Conservation (phyloP, 2,888 invertebrate genomes). For the Diogma glabrata region DNA sequence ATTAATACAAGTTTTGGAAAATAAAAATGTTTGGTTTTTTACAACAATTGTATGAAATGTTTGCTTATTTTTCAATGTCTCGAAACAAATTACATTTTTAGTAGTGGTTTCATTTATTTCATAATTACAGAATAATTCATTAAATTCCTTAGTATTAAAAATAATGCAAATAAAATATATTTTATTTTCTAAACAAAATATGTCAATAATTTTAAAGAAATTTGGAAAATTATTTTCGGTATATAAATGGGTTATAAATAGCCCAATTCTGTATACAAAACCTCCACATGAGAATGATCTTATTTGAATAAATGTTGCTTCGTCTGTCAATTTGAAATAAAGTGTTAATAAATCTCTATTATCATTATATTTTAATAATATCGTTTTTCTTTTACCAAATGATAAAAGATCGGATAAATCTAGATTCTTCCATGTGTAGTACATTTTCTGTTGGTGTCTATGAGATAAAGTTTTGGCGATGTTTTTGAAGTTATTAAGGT, state of each 20-base stretch:
- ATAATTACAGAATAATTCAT: neutral
- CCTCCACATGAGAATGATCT: neutral
- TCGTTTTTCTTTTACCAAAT: neutral
- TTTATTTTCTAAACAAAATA: neutral
- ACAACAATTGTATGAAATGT: neutral
- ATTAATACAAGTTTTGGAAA: neutral
- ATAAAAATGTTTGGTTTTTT: neutral
- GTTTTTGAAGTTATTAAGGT: conserved; percentile 7
- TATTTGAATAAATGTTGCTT: neutral
- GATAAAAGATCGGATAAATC: neutral
- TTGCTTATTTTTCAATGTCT: neutral
- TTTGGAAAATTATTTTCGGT: neutral
- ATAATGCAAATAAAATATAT: neutral
- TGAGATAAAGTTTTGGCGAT: conserved; percentile 2
- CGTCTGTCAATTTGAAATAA: neutral
- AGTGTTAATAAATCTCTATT: neutral
- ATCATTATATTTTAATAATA: neutral
- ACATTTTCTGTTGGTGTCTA: conserved; percentile 9
- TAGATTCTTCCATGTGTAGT: neutral
- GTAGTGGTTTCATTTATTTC: neutral
- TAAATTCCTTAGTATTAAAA: neutral
- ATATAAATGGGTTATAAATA: neutral
- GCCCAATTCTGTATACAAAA: neutral
- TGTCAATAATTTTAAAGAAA: neutral
- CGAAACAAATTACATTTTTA: neutral